phyloP scores from a whole-genome alignment of 2,113 vertebrate genomes.

The Panthera uncia region DNA sequence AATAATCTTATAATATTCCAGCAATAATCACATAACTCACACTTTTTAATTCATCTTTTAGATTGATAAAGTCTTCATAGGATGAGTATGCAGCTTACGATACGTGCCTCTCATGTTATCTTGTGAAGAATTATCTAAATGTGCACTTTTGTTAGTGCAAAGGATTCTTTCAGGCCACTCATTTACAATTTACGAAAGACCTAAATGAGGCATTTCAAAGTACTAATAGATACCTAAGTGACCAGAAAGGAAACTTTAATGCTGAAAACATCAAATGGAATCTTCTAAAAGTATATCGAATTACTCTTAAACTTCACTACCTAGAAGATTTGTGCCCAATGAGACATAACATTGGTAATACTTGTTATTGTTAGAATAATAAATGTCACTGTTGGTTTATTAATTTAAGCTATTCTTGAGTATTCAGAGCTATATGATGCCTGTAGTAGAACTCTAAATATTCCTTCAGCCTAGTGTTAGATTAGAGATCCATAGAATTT shows the following conservation, averaged over 20 bases:
- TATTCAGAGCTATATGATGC: neutral
- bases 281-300: neutral
- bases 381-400: slow-evolving; percentile 22
- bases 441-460: slow-evolving; percentile 12
- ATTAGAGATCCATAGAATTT: neutral
- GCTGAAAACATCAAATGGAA: slow-evolving; percentile 12
- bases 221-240: neutral
- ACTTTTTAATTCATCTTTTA: slow-evolving; percentile 31
- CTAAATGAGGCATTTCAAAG: neutral
- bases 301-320: slow-evolving; percentile 21
- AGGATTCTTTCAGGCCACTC: neutral
- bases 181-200: slow-evolving; percentile 26
- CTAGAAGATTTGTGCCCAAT: slow-evolving; percentile 3
- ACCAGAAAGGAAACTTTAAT: slow-evolving; percentile 54
- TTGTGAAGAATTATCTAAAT: neutral
- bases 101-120: neutral
- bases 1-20: neutral
- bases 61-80: slow-evolving; percentile 1
- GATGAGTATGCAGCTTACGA: neutral
- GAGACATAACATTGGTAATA: neutral
- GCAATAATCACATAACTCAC: neutral
- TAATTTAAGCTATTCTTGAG: slow-evolving; percentile 39
- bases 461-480: slow-evolving; percentile 2
- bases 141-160: neutral
- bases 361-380: slow-evolving; percentile 39